Conservation (phyloP, 2,888 invertebrate genomes). For the Oasisia sp. region DNA sequence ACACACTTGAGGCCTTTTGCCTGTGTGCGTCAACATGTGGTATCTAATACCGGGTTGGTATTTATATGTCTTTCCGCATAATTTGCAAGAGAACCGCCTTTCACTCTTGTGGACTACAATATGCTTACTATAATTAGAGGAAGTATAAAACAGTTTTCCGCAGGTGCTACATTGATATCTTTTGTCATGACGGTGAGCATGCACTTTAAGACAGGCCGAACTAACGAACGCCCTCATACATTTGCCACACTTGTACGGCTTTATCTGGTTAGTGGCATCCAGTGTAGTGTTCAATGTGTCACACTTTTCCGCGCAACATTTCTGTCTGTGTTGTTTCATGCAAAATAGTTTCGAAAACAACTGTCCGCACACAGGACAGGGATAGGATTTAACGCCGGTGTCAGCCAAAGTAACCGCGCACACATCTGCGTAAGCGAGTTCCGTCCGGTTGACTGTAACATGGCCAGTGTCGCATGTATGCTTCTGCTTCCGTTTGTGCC, state of each 20-base stretch:
- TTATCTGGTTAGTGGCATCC: neutral
- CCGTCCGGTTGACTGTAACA: neutral
- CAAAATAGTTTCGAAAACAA: neutral
- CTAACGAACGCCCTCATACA: neutral
- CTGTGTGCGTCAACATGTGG: neutral
- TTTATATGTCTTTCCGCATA: neutral
- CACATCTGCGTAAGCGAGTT: neutral
- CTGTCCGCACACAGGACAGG: neutral
- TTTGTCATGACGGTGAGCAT: neutral
- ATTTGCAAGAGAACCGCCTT: neutral
- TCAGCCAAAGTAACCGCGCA: neutral
- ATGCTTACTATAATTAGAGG: neutral
- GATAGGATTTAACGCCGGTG: neutral
- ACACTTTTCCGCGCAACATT: neutral
- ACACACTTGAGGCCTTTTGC: neutral
- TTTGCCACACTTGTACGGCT: neutral
- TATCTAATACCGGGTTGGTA: neutral
- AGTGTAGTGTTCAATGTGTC: neutral
- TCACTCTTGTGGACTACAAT: neutral
- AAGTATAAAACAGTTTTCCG: neutral
- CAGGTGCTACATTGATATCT: neutral
- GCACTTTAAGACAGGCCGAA: neutral
- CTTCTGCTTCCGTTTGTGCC: too few species aligned
- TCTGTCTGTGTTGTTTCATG: neutral
- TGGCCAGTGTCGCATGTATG: neutral